Evolutionary conservation across 1,140 invertebrate species (phyloP), one percentile per base, ranked within the genome.

Genomic region (Magallana angulata): DNA sequence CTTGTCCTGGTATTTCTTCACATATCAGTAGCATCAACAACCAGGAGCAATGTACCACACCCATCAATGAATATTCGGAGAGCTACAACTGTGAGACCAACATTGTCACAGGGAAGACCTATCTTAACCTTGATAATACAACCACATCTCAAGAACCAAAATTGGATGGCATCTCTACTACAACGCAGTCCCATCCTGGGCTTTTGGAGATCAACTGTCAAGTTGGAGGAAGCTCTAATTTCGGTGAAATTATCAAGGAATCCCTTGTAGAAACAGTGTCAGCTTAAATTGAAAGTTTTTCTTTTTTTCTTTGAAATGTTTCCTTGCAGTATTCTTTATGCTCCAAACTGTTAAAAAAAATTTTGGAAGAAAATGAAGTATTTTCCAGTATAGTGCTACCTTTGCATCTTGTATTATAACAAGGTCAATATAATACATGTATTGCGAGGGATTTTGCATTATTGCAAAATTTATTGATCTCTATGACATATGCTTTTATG

Each of bases 191-290:
- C 12, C 68, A 71, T 24, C 36, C 68, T 7, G 68, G 68, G 12
- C 68, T 71, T 24, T 30, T 71, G 68, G 68, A 71, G 11, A 36
- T 71, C 4, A 71, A 71, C 36, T 71, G 68, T 71, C 68, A 71
- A 12, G 18, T 30, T 30, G 68, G 68, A 30, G 68, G 68, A 24
- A 71, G 68, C 24, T 71, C 68, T 30, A 98, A 98, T 94, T 98
- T 98, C 94, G 97, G 97, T 62, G 97, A 98, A 96, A 97, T 98
- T 88, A 98, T 98, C 89, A 98, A 98, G 95, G 98, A 98, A 95
- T 97, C 97, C 58, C 98, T 98, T 96, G 97, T 98, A 91, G 98
- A 98, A 95, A 97, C 97, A 92, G 97, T 97, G 87, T 97, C 97
- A 92, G 97, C 97, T 94, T 97, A 88, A 82, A 56, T 82, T 84